Base-by-base conservation (phyloP, 2,113 vertebrate genomes). In the Nycticorax nycticorax region DNA sequence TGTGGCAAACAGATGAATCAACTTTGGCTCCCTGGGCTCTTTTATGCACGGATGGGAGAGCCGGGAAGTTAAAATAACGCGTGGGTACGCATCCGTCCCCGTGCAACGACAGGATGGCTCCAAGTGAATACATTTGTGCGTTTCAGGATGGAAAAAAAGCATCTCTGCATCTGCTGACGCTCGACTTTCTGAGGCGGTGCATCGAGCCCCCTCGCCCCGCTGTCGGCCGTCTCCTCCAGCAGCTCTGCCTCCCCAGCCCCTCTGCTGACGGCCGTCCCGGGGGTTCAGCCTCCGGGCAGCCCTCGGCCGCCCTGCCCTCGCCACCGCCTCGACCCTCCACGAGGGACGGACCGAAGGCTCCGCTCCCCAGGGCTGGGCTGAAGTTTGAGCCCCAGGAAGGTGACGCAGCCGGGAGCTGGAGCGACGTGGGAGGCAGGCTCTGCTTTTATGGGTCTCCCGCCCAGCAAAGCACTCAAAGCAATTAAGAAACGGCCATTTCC, bases 31-130 rank as follows among this genome's bases (percentile, higher is more conserved):
- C 94, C 92, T 80, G 72, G 88, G 91, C 86, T 95, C 81, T 88
- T 93, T 96, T 93, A 88, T 92, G 95, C 53, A 95, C 50, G 84
- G 97, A 93, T 96, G 96, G 96, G 71, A 94, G 93, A 96, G 91
- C 95, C 4, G 24, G 24, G 72, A 52, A 92, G 90, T 89, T 93
- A 83, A 93, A 96, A 69, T 64, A 93, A 91, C 22, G 43, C 33
- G 80, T 60, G 91, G 0, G 12, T 17, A 32, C 60, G 12, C 81
- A 91, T 94, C 88, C 77, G 27, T 77, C 93, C 91, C 92, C 1
- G 0, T 19, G 80, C 53, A 17, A 10, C 9, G 23, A 66, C 74
- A 47, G 73, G 88, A 81, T 43, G 62, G 73, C 83, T 85, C 64
- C 0, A 1, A 66, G 69, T 57, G 67, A 69, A 85, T 41, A 57